phyloP scores from a whole-genome alignment of 2,888 invertebrate species.

The Drosophila limbata region DNA sequence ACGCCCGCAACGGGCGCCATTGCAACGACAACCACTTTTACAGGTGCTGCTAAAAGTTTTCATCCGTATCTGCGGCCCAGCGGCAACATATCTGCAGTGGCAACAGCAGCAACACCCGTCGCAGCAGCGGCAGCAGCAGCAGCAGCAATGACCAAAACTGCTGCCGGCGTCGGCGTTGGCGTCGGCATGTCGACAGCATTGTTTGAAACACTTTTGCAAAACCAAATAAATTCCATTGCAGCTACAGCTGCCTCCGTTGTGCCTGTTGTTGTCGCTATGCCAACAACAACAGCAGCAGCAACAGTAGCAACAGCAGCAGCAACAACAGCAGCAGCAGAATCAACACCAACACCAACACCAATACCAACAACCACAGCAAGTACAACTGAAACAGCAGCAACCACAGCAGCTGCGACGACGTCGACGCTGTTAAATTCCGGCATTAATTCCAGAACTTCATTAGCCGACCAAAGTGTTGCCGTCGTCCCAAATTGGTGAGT shows the following conservation, averaged over 20 bases:
- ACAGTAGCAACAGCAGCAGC: conserved; percentile 41
- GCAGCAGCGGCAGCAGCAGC: conserved; percentile 42
- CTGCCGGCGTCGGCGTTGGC: conserved; percentile 49
- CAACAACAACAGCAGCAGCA: conserved; percentile 29
- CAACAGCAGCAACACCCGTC: conserved; percentile 26
- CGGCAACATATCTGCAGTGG: conserved; percentile 42
- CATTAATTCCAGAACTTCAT: conserved; percentile 81
- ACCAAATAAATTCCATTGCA: conserved; percentile 83
- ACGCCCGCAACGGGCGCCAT: conserved; percentile 68
- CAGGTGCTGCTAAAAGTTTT: conserved; percentile 79
- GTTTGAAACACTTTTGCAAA: conserved; percentile 81
- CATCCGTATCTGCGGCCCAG: conserved; percentile 80
- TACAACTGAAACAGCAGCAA: conserved; percentile 37
- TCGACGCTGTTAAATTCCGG: conserved; percentile 67
- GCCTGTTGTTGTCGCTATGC: conserved; percentile 24
- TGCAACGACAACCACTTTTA: conserved; percentile 70
- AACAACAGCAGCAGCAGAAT: conserved; percentile 36
- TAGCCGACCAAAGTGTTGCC: conserved; percentile 64
- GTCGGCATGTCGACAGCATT: conserved; percentile 75
- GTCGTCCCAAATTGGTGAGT: conserved; percentile 54
- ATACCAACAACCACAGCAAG: conserved; percentile 16
- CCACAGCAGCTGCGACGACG: conserved; percentile 49
- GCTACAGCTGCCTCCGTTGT: conserved; percentile 49
- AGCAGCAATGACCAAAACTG: conserved; percentile 52
- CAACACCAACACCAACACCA: conserved; percentile 38